Base-by-base conservation (phyloP, 2,888 invertebrate genomes). In the Syritta pipiens region DNA sequence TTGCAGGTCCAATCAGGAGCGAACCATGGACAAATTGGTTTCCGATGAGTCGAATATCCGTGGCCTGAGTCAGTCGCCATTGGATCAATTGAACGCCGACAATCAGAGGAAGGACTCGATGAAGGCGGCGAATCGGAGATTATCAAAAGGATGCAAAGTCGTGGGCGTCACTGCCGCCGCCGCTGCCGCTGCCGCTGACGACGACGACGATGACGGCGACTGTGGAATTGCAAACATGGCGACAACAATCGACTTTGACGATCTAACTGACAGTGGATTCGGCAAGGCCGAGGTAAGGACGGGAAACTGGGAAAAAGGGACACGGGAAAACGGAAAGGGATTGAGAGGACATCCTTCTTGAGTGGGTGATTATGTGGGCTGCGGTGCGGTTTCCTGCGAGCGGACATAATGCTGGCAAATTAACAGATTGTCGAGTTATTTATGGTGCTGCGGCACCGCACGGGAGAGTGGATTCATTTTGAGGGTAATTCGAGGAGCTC, bases 11-110 rank as follows among this genome's bases (percentile, higher is more conserved):
- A 68, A 82, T 60, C 84, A 85, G 67, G 84, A 84, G 42, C 83
- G 81, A 82, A 85, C 82, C 81, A 87, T 88, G 88, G 86, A 86
- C 82, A 86, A 86, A 83, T 83, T 88, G 83, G 86, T 86, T 62
- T 85, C 86, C 67, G 84, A 84, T 40, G 85, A 86, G 76, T 85
- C 84, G 83, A 85, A 85, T 83, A 82, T 85, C 67, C 85, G 85
- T 17, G 85, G 84, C 68, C 72, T 86, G 3, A 86, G 85, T 76
- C 83, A 85, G 62, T 86, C 86, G 71, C 87, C 87, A 49, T 62
- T 83, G 68, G 74, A 81, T 68, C 65, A 84, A 59, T 82, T 84
- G 81, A 83, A 83, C 0, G 83, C 79, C 48, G 81, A 81, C 81
- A 83, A 81, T 67, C 51, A 59, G 6, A 63, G 74, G 32, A 49